These are phyloP conservation scores for Rynchops niger DNA, from an alignment of 2,113 vertebrate species.

Conservation along the genomic window DNA sequence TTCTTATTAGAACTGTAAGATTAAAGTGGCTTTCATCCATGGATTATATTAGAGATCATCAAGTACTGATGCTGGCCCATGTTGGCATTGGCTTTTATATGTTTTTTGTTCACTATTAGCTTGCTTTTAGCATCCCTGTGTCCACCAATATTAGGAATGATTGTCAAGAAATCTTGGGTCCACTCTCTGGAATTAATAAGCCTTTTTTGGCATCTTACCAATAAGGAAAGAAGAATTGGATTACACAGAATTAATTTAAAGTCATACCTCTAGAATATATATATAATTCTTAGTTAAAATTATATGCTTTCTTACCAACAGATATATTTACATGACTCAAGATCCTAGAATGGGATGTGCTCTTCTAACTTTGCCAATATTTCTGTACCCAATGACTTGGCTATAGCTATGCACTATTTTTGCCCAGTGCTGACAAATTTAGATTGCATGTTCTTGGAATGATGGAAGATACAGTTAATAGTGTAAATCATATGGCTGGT, in stretches of 20 bases:
- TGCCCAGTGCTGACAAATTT: slow-evolving; percentile 12
- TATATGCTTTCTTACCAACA: neutral
- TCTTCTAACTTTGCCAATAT: neutral
- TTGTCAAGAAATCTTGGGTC: neutral
- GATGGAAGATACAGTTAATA: neutral
- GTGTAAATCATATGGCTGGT: neutral
- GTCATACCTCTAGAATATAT: neutral
- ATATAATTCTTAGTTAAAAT: neutral
- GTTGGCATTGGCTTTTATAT: neutral
- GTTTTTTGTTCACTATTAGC: neutral
- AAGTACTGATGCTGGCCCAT: neutral
- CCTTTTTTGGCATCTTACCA: neutral
- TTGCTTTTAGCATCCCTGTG: neutral
- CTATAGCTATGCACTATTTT: neutral
- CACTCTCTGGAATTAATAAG: neutral
- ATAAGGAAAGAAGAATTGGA: neutral
- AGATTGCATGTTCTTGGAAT: neutral
- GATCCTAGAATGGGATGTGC: neutral
- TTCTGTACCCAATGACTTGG: neutral
- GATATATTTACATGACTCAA: neutral
- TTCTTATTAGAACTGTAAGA: neutral
- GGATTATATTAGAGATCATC: neutral
- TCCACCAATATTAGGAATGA: neutral
- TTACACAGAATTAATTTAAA: neutral
- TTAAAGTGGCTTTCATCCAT: neutral